Evolutionary conservation across 2,888 invertebrate species (phyloP), one percentile per base, ranked within the genome.

Genomic region (Chorisops tibialis): DNA sequence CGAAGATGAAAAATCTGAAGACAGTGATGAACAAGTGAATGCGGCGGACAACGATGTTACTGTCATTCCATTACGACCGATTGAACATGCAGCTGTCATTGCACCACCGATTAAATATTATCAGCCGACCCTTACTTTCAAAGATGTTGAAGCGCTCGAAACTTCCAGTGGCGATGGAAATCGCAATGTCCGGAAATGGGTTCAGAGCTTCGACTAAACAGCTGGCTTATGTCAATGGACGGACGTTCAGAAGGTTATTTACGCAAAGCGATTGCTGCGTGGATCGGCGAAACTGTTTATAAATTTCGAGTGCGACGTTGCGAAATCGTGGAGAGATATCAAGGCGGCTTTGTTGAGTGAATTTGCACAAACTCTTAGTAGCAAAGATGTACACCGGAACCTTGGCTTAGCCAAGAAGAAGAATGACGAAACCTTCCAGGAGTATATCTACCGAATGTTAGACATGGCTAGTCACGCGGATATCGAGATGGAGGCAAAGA

Each of bases 381-480:
- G 58, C 19, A 52, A 54, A 48, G 45, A 43, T 11, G 43, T 61
- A 7, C 45, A 61, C 43, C n/a, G 14, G 38, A 48, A 19, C 24
- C 54, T 59, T 3, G 50, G 48, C 7, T 14, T 11, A 14, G 41
- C 41, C 2, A 61, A 41, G 58, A 64, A 58, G 21, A 61, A 18
- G 14, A 19, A 22, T 5, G 58, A 63, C 9, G 61, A 58, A 43
- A 22, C 50, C 1, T 61, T 39, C 12, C 41, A 58, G 19, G 59
- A 48, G n/a, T 64, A 58, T 14, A 14, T 64, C 3, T 56, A 61
- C 39, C 48, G 41, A 19, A 48, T 64, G 12, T 24, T 54, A 7
- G 63, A 72, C 65, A 68, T 72, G 30, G 71, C 67, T 21, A 68
- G 66, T 52, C 63, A 69, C 39, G 69, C 64, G 0, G 64, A 64